These are phyloP conservation scores for Amiota communis DNA, from an alignment of 2,888 invertebrate genomes.

Conservation along the genomic window DNA sequence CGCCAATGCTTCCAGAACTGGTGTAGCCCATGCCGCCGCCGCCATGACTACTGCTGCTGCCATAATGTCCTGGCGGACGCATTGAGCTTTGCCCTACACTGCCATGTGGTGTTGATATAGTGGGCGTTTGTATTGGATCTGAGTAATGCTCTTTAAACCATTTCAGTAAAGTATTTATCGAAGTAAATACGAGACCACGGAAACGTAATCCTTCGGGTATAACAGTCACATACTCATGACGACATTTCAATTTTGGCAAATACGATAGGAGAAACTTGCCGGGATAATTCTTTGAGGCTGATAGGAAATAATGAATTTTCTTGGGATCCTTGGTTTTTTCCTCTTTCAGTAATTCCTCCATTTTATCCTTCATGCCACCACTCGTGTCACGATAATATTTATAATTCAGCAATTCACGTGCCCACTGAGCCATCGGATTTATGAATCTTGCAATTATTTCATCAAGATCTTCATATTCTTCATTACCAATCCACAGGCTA, in stretches of 20 bases:
- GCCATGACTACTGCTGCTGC: slow-evolving; percentile 3
- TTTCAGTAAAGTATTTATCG: slow-evolving; percentile 81
- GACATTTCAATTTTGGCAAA: slow-evolving; percentile 86
- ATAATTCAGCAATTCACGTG: slow-evolving; percentile 91
- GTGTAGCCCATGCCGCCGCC: not conserved
- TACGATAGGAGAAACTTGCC: slow-evolving; percentile 96
- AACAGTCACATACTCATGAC: slow-evolving; percentile 94
- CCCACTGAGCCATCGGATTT: slow-evolving; percentile 96
- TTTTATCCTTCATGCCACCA: slow-evolving; percentile 87
- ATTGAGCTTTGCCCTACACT: slow-evolving; percentile 24
- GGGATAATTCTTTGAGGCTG: slow-evolving; percentile 88
- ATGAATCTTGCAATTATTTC: slow-evolving; percentile 98
- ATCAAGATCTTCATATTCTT: slow-evolving; percentile 98
- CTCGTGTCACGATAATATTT: slow-evolving; percentile 89
- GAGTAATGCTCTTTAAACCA: slow-evolving; percentile 99
- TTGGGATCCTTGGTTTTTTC: slow-evolving; percentile 91
- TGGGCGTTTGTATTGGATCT: slow-evolving; percentile 89
- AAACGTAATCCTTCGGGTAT: slow-evolving; percentile 95
- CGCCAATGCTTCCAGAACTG: slow-evolving; percentile 37
- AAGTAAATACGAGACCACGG: slow-evolving; percentile 89
- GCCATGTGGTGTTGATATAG: slow-evolving; percentile 78
- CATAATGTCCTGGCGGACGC: slow-evolving; percentile 17
- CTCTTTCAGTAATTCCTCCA: slow-evolving; percentile 89
- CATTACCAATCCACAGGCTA: slow-evolving; percentile 88
- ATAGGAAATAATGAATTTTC: slow-evolving; percentile 91